Evolutionary conservation across 1,140 invertebrate species (phyloP), one percentile per base, ranked within the genome.

Genomic region (Augochlora pura): DNA sequence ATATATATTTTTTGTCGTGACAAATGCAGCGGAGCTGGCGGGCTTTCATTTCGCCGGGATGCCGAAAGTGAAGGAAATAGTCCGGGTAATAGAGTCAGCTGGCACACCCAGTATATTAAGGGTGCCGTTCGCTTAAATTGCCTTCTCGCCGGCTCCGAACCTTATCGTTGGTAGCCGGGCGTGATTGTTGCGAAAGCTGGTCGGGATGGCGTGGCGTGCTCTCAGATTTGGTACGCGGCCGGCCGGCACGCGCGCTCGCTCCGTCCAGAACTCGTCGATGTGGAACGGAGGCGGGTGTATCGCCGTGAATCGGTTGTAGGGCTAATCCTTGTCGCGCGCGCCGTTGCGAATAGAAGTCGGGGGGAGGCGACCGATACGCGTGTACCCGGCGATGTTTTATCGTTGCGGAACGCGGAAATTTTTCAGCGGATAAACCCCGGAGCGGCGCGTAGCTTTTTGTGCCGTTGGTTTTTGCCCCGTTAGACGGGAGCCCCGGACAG

Each of bases 41-140:
- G 6, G 8, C 6, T n/a, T 49, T 23, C 66, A 9, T 64, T 42
- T 32, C 6, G 16, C 16, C 49, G 49, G 8, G 7, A 10, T 21
- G 52, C 46, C 27, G 70, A 77, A 77, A 46, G 68, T 25, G 21
- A 71, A 71, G 59, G 76, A 39, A 64, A 63, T 57, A 52, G 46
- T 27, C n/a, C 32, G 67, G 27, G 39, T 70, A 70, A 64, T 64
- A 54, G 67, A 77, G 59, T 77, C 63, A 77, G 54, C 39, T 38
- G 59, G 46, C 54, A 77, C 76, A 77, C 68, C 59, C 62, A 60
- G 82, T 84, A 74, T 81, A 83, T 72, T 67, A 81, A 63, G 77
- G 69, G 60, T 57, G 62, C 71, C 77, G 67, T 76, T 83, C 82
- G 82, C 65, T 85, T 77, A 85, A 85, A 85, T 83, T 81, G 82